Percentiles rank a stretch among this genome's conserved stretches.
Conservation (phyloP, 2,888 invertebrate species). For the Eucera pruinosa region DNA sequence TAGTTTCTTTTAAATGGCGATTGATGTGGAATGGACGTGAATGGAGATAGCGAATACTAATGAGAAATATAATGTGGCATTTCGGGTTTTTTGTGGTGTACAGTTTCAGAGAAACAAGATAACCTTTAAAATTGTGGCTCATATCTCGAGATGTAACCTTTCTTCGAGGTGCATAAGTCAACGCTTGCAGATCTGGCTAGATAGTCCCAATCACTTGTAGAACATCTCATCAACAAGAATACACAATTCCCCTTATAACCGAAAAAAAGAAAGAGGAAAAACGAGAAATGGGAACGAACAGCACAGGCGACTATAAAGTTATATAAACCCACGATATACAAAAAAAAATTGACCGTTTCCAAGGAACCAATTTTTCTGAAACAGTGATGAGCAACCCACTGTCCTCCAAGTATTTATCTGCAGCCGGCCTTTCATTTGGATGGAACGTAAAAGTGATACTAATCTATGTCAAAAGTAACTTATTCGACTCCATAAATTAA, state of each 20-base stretch:
- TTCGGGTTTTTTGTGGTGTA: not conserved
- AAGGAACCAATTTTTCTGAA: too few relatives aligned
- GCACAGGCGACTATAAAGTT: too few relatives aligned
- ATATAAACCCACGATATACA: too few relatives aligned
- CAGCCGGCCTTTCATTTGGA: too few relatives aligned
- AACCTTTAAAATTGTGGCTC: conserved; percentile 10
- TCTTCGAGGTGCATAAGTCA: not conserved
- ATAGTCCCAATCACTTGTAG: not conserved
- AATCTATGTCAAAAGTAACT: too few relatives aligned
- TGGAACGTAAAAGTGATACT: too few relatives aligned
- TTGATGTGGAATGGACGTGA: not conserved
- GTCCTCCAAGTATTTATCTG: too few relatives aligned
- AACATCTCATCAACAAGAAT: not conserved
- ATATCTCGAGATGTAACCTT: not conserved
- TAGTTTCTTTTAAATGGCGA: not conserved
- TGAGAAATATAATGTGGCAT: not conserved
- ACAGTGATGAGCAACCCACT: too few relatives aligned
- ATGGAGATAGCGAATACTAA: not conserved
- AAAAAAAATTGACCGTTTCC: too few relatives aligned
- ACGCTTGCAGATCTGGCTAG: not conserved
- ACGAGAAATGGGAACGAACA: too few relatives aligned
- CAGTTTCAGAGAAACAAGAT: not conserved
- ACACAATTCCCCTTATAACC: not conserved
- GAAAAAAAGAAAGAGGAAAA: too few relatives aligned
- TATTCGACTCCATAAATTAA: too few relatives aligned